Evolutionary conservation across 2,797 vertebrate species (phyloP).

Genomic region (Cuculus canorus): DNA sequence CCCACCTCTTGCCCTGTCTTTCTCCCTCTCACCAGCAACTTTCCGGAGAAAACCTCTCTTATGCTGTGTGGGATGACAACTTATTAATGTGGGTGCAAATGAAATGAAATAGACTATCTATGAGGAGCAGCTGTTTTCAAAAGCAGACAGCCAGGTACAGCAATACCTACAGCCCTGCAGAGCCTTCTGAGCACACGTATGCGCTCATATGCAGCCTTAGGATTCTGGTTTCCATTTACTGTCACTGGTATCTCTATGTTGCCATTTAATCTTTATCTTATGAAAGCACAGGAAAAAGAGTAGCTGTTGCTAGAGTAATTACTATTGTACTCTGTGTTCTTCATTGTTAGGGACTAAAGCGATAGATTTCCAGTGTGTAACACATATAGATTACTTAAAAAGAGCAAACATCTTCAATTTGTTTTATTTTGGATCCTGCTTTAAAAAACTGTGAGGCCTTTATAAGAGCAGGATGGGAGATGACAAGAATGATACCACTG

Average conservation of each 20-base stretch:
- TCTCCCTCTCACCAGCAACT: neutral
- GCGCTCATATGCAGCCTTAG: neutral
- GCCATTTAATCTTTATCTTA: neutral
- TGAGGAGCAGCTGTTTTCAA: neutral
- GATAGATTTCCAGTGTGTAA: neutral
- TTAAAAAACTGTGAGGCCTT: neutral
- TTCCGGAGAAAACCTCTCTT: neutral
- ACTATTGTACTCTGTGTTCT: neutral
- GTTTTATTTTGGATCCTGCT: neutral
- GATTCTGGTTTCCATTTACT: neutral
- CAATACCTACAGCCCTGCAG: neutral
- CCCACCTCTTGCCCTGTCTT: too few relatives aligned
- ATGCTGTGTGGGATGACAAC: neutral
- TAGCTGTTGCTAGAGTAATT: neutral
- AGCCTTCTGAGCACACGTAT: neutral
- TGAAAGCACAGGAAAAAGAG: neutral
- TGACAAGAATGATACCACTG: neutral
- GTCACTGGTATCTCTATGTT: neutral
- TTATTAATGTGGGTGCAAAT: neutral
- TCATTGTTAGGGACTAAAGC: neutral
- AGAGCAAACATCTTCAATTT: neutral
- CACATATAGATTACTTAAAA: neutral
- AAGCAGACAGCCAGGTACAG: neutral
- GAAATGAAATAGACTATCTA: neutral
- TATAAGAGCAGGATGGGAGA: neutral